A percentile compares a stretch with the other conserved stretches of the same genome.
Evolutionary conservation across 1,140 invertebrate species (phyloP).

Genomic region (Neotoxoptera formosana): DNA sequence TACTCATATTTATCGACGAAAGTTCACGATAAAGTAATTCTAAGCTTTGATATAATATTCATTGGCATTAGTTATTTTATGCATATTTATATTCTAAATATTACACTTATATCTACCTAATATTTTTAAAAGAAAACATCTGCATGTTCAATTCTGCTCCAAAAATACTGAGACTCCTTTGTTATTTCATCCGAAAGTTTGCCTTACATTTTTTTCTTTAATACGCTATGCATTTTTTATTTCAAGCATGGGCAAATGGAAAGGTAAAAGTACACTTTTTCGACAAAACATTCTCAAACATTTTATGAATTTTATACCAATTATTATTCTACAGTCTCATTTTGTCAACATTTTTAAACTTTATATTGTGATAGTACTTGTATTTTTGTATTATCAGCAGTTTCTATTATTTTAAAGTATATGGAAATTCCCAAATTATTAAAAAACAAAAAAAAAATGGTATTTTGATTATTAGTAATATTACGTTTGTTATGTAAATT

Average conservation of each 20-base stretch:
- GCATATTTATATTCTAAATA: neutral
- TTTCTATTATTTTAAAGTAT: no score
- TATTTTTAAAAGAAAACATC: conserved; percentile 5
- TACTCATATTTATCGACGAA: no score
- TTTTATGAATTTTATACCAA: neutral
- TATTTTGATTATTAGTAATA: neutral
- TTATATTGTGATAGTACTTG: neutral
- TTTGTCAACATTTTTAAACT: neutral
- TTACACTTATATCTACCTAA: neutral
- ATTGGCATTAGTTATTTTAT: neutral
- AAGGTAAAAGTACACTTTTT: neutral
- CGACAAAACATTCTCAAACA: neutral
- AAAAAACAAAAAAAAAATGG: no score
- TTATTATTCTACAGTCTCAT: neutral
- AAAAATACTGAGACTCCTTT: neutral
- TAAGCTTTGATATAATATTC: neutral
- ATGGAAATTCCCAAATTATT: no score
- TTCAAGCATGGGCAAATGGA: neutral
- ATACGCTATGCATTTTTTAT: neutral
- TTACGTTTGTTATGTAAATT: neutral
- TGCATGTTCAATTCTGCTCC: neutral
- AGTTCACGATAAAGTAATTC: neutral
- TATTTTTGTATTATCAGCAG: neutral
- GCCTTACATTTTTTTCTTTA: neutral
- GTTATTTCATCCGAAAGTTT: neutral